Base-by-base conservation (phyloP, 2,113 vertebrate species). In the Chloroceryle aenea region DNA sequence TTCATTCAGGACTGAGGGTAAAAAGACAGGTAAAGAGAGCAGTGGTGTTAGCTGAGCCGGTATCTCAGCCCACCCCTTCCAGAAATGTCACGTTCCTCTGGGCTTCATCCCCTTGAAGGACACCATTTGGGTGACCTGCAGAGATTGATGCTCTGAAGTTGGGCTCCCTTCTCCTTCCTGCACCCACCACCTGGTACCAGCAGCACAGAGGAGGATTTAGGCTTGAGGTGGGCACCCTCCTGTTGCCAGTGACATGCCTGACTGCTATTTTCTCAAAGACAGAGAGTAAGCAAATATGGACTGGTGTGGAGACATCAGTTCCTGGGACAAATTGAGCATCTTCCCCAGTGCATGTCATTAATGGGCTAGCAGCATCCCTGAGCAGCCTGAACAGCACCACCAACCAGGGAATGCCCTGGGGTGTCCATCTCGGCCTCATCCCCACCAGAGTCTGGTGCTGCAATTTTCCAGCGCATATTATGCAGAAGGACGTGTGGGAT, bases 371-470 rank as follows among this genome's bases (percentile, higher is more conserved):
- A 89, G 17, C 43, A 83, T n/a, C 83, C 56, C 20, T 30, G 22
- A 72, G 34, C 64, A 72, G 42, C 50, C 72, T 80, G 63, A 89
- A 56, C 3, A 71, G 21, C 38, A 78, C 14, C 30, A 62, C 27
- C 47, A 72, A 26, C 10, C 1, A 4, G 14, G 45, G 7, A 14
- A 56, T 1, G 1, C 2, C 1, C 7, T 36, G 16, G 19, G 50
- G 17, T n/a, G 52, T 55, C 72, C 6, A 1, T 58, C 21, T 38
- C 2, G 2, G 16, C 32, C 61, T 13, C 7, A 17, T 64, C 13
- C 14, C 22, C 21, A 47, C 26, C 16, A 21, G 5, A 40, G 20
- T 40, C 32, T 1, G 0, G 5, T 26, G 27, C 36, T 84, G 36
- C 45, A 40, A 38, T 81, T 91, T 93, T 67, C 30, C 48, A 32